Evolutionary conservation across 2,888 invertebrate genomes (phyloP), one percentile per base, ranked within the genome.

Genomic region (Euzophera pinguis): DNA sequence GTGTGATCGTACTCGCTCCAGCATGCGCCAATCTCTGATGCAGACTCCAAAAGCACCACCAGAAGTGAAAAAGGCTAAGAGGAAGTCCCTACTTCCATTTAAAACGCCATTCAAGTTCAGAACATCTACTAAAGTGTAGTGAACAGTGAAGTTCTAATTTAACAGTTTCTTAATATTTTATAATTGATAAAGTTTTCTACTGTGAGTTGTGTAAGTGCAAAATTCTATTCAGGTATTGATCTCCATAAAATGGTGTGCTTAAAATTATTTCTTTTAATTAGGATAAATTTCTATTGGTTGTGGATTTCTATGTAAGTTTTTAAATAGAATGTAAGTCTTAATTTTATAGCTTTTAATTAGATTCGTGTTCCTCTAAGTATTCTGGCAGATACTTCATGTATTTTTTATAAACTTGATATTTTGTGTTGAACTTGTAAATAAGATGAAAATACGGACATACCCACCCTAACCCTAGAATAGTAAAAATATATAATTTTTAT

Each of bases 61-160:
- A 10, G 82, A 84, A 13, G 60, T 75, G 9, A 89, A 84, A 60
- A 90, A 88, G 60, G 62, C 75, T 9, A 89, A 85, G 57, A 75
- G 81, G 39, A 89, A 79, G 60, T 91, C 91, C 17, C 63, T 91
- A 55, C 63, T 91, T 32, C 81, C 81, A 42, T 91, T 91, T 56
- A 91, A 90, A 71, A 90, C 91, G 13, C 91, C 91, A 12, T 91
- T 91, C 54, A 90, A 89, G 59, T 91, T 91, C 52, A 84, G 80
- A 70, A 75, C 79, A 54, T 78, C 85, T 35, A 73, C 77, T 39
- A 87, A 81, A 71, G 78, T 82, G 47, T 84, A 29, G 50, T 55
- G 22, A 49, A 32, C 47, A 22, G 2, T 22, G 5, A 22, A 22
- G 22, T 22, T 22, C 22, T 22, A 5, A 22, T 5, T 22, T 22